Evolutionary conservation across 1,140 invertebrate species (phyloP).

Genomic region (Copidosoma floridanum): DNA sequence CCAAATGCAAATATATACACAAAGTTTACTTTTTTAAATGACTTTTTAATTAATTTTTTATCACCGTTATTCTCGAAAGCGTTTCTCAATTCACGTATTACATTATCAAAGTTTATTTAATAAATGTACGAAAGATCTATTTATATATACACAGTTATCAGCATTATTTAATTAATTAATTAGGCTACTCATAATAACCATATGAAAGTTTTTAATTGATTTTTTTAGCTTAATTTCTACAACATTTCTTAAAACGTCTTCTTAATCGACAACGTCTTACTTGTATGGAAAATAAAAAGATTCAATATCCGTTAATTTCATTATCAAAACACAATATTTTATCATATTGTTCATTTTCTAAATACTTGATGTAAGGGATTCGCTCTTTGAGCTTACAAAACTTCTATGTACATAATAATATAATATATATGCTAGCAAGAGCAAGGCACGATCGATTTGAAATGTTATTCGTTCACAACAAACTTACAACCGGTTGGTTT

Average conservation of each 20-base stretch:
- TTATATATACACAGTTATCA: slow-evolving; percentile 9
- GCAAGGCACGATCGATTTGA: slow-evolving; percentile 29
- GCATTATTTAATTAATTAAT: slow-evolving; percentile 1
- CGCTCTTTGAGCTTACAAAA: slow-evolving; percentile 24
- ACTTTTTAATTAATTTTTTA: too few species aligned
- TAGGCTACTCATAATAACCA: slow-evolving; percentile 1
- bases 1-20: slow-evolving; percentile 3
- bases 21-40: too few species aligned
- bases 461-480: slow-evolving; percentile 22
- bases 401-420: slow-evolving; percentile 25
- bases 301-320: too few species aligned
- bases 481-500: slow-evolving; percentile 13
- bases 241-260: too few species aligned
- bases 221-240: slow-evolving; percentile 1
- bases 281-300: too few species aligned
- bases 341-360: slow-evolving; percentile 7
- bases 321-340: too few species aligned
- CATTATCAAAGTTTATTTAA: too few species aligned
- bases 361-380: slow-evolving; percentile 23
- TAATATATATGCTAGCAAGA: slow-evolving; percentile 23
- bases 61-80: too few species aligned
- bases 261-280: too few species aligned
- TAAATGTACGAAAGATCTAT: slow-evolving; percentile 19
- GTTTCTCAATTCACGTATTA: slow-evolving; percentile 16
- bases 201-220: slow-evolving; percentile 1